Base-by-base conservation (phyloP, 2,888 invertebrate species). In the Molorchus minor region DNA sequence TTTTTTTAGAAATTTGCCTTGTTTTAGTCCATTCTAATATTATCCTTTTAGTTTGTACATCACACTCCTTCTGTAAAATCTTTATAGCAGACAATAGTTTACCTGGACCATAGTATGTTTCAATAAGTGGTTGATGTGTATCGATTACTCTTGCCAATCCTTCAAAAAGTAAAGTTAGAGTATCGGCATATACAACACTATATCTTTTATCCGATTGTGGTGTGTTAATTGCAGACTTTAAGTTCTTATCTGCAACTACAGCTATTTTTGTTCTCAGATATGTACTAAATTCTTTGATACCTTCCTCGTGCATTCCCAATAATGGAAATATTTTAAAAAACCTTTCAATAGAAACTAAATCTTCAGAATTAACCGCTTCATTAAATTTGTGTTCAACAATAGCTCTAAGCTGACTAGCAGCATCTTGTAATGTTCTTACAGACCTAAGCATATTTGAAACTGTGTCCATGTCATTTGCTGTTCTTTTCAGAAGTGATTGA, bases 321-420 rank as follows among this genome's bases (percentile, higher is more conserved):
- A 98, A 84, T 0, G 99, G 98, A 81, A 98, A 99, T 74, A 99
- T 89, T 81, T 98, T 98, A 80, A 98, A 98, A 77, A 98, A 94
- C 54, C 98, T 84, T 78, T 98, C 96, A 13, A 98, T 93, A 0
- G 93, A 92, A 0, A 92, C 91, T 36, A 94, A 85, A 79, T 98
- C 97, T 71, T 93, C 93, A 47, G 87, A 88, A 55, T 88, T 87
- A 0, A 97, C 92, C 2, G 98, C 95, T 75, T 96, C 95, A 71
- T 96, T 94, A 78, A 98, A 97, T 76, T 94, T 90, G 49, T 85
- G 86, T 44, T 87, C 87, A 1, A 95, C 87, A 56, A 93, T 88
- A 5, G 83, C 82, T 68, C 85, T 84, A 43, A 94, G 81, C 74
- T 92, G 88, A 61, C 84, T 84, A 7, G 92, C 89, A 3, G 94